Evolutionary conservation across 2,888 invertebrate species (phyloP).

Genomic region (Cephus rjabovi): DNA sequence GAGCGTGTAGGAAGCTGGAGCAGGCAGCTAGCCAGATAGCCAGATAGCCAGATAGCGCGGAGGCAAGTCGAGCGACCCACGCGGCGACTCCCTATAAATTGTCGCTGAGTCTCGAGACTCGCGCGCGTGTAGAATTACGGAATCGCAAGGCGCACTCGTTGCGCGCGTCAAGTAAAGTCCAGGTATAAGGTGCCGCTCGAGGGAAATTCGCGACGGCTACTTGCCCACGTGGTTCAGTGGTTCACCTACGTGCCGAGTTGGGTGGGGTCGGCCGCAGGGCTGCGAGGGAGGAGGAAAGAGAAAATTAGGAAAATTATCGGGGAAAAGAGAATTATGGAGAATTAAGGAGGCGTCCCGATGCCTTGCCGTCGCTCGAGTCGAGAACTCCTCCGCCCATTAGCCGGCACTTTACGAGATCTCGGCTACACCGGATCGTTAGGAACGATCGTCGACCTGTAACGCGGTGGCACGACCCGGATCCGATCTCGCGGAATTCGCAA

Average conservation of each 20-base stretch:
- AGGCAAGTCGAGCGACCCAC: slow-evolving; percentile 39
- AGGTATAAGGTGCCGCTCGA: background rate
- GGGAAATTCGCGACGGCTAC: background rate
- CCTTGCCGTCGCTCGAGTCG: background rate
- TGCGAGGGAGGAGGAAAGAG: background rate
- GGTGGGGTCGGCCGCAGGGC: background rate
- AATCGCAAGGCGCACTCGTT: background rate
- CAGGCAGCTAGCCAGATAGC: slow-evolving; percentile 2
- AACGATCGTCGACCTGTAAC: slow-evolving; percentile 8
- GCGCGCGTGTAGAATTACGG: background rate
- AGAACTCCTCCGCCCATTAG: background rate
- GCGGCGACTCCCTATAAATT: slow-evolving; percentile 50
- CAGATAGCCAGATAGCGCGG: slow-evolving; percentile 3
- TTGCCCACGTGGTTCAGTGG: background rate
- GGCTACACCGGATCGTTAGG: background rate
- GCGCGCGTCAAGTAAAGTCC: background rate
- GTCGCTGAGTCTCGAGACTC: slow-evolving; percentile 29
- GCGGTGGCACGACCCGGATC: slow-evolving; percentile 53
- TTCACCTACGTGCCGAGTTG: background rate
- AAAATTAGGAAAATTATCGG: background rate
- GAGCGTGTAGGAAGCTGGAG: slow-evolving; percentile 8
- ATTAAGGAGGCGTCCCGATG: background rate
- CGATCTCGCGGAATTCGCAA: slow-evolving; percentile 44
- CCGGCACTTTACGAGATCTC: background rate
- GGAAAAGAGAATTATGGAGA: background rate